Evolutionary conservation across 2,113 vertebrate species (phyloP).

Genomic region (Ranitomeya variabilis): DNA sequence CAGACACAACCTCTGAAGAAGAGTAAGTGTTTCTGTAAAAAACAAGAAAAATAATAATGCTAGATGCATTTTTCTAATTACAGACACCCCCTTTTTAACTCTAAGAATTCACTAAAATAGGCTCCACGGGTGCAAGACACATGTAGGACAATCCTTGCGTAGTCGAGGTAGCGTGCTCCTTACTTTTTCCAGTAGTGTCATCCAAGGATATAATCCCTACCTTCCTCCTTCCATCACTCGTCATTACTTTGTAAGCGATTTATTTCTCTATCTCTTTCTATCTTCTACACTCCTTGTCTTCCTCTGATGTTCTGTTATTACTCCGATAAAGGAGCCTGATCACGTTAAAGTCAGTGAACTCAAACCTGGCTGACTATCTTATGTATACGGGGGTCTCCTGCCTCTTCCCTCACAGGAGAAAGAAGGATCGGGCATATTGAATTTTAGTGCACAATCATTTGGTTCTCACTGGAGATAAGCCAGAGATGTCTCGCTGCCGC

Average conservation of each 20-base stretch:
- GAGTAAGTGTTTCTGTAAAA: background rate
- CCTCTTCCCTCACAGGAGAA: no score
- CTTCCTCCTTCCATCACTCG: conserved; percentile 6
- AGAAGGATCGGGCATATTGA: no score
- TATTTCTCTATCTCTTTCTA: background rate
- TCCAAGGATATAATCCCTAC: background rate
- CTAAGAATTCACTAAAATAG: background rate
- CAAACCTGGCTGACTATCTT: no score
- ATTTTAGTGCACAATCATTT: no score
- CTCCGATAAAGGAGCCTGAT: no score
- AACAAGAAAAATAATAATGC: background rate
- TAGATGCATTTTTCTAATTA: background rate
- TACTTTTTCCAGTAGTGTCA: background rate
- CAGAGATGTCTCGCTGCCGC: no score
- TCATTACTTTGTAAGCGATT: background rate
- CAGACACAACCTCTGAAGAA: background rate
- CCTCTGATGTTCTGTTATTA: background rate
- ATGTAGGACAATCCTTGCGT: background rate
- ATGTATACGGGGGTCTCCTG: no score
- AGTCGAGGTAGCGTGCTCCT: background rate
- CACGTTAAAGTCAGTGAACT: no score
- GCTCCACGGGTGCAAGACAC: background rate
- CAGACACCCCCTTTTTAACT: background rate
- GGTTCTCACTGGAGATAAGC: no score
- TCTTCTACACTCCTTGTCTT: background rate